Base-by-base conservation (phyloP, 1,140 invertebrate genomes). In the Drosophila pachea region DNA sequence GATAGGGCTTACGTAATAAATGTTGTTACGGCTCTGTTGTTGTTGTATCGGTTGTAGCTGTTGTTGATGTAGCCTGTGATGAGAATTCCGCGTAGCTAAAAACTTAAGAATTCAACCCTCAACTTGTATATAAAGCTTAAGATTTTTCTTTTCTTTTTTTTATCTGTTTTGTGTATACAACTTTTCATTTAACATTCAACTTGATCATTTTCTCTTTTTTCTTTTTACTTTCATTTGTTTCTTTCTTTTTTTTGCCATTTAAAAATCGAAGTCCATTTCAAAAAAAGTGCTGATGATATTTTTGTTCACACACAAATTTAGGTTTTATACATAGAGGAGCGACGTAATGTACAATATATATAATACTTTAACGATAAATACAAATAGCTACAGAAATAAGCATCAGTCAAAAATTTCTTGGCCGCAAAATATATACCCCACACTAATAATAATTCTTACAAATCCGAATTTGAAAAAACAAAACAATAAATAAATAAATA, bases 181-280 rank as follows among this genome's bases (percentile, higher is more conserved):
- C 75, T 73, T 76, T 82, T 54, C 8, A 22, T 40, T 68, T 52
- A 54, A 60, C 45, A 60, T 66, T 69, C 60, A 47, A 67, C 54
- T 71, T 22, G 22, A 22, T 22, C 22, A 22, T 64, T 72, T 56
- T 52, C 33, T 66, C 61, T 61, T 73, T 56, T 42, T 60, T 47
- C 42, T 62, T 67, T 69, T 36, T 48, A 45, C 12, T 65, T 60
- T 42, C 36, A n/a, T 65, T 54, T 53, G 38, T 22, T 63, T 55
- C 47, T 58, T 65, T 61, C 72, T 35, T 63, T 64, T 64, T 70
- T 77, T 79, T 68, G 64, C 70, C 73, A 73, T 79, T 59, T 72
- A 89, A 89, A 89, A 89, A 89, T 89, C 88, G 88, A 89, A 89
- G 88, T 89, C 88, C 88, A 89, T 89, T 89, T 88, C 72, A 78